A percentile compares a stretch with the other conserved stretches of the same genome.
Evolutionary conservation across 2,113 vertebrate genomes (phyloP).

Genomic region (Rhinolophus sinicus): DNA sequence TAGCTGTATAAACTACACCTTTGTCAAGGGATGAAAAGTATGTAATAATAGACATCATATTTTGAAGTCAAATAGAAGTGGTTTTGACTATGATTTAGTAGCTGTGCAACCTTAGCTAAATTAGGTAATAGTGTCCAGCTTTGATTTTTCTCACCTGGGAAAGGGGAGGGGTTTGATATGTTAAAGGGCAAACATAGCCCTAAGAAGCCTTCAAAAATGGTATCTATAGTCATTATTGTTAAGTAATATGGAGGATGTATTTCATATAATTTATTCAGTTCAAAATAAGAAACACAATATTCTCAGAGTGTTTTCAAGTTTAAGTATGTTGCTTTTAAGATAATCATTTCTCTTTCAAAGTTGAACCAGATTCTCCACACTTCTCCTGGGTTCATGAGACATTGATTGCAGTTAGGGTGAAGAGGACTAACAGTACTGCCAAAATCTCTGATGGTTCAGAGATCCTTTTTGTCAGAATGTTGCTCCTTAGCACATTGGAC

Average conservation of each 20-base stretch:
- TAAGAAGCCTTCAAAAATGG: not conserved
- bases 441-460: not conserved
- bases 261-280: not conserved
- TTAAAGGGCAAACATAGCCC: not conserved
- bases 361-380: not conserved
- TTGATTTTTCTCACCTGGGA: not conserved
- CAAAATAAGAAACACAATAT: not conserved
- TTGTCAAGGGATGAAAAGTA: not conserved
- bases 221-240: not conserved
- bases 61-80: not conserved
- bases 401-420: not conserved
- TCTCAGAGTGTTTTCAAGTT: not conserved
- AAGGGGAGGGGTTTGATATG: not conserved
- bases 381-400: not conserved
- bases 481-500: not conserved
- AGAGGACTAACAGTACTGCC: not conserved
- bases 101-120: not conserved
- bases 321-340: not conserved
- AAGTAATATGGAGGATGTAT: not conserved
- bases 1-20: not conserved
- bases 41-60: not conserved
- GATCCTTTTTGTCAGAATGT: not conserved
- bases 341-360: not conserved
- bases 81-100: not conserved
- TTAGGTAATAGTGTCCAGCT: not conserved